Evolutionary conservation across 2,797 vertebrate genomes (phyloP), one percentile per base, ranked within the genome.

Genomic region (Hoplostethus mediterraneus): DNA sequence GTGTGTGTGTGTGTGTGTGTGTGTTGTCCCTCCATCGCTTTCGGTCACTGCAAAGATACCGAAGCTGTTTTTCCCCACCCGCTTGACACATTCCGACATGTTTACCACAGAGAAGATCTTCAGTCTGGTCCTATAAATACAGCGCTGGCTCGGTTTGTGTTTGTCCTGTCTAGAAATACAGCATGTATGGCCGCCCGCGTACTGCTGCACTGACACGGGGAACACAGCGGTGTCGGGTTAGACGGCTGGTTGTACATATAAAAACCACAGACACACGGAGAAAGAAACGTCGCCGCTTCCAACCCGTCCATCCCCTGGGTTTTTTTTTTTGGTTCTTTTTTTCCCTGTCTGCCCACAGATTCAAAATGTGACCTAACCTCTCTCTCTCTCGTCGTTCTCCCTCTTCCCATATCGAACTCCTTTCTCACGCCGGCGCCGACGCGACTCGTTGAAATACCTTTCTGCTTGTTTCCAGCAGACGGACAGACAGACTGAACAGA

Each of bases 381-480:
- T 25, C 61, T 3, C 8, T 45, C 12, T 6, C 38, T 2, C 52
- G 48, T 10, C 57, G 42, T 25, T 13, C 25, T 45, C n/a, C 25
- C 12, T 8, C 8, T 52, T 57, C 31, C 64, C 13, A 16, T 1
- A 7, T 61, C 42, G 6, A 14, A 14, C 28, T 73, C 33, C 52
- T 7, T n/a, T 75, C 33, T 53, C 6, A 36, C 53, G 63, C 17
- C 0, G 3, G 47, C 12, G 40, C 44, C 45, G 21, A 48, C 56
- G n/a, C 42, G 6, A 51, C 63, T 84, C 65, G 62, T 38, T 66
- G 44, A 70, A 61, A 56, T 49, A 61, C 38, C 33, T 71, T 56
- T 84, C 62, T 84, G 21, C 49, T 71, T 64, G 76, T 47, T 74
- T 59, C 45, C 80, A 60, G 79, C 52, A 77, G 67, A 25, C 70